These are phyloP conservation scores for Drosophila tanythrix DNA, from an alignment of 2,888 invertebrate species.

Conservation along the genomic window DNA sequence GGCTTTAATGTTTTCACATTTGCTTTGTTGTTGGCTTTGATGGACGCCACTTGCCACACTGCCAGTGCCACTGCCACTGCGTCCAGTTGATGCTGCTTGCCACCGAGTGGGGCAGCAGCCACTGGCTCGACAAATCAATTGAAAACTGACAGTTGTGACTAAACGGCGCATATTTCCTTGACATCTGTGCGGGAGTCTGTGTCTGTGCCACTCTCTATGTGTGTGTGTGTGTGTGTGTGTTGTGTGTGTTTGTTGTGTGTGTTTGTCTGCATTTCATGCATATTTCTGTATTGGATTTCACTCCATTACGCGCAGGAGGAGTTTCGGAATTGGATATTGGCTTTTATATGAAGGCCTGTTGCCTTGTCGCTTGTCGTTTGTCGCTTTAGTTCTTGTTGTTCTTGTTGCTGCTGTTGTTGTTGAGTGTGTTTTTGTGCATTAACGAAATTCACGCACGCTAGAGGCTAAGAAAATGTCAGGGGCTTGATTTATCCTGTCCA, in stretches of 20 bases:
- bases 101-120: constrained; percentile 4
- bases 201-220: constrained; percentile 15
- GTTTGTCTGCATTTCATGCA: constrained; percentile 67
- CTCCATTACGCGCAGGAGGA: constrained; percentile 73
- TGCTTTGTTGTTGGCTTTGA: constrained; percentile 81
- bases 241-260: constrained; percentile 21
- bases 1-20: constrained; percentile 81
- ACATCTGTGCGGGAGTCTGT: constrained; percentile 71
- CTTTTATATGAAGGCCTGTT: constrained; percentile 76
- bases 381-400: constrained; percentile 36
- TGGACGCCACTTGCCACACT: constrained; percentile 43
- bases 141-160: constrained; percentile 80
- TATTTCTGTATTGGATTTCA: constrained; percentile 82
- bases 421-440: constrained; percentile 57
- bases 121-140: constrained; percentile 76
- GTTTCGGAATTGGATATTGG: constrained; percentile 78
- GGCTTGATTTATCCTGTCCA: constrained; percentile 80
- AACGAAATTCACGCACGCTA: constrained; percentile 79
- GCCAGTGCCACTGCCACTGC: not conserved
- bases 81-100: not conserved
- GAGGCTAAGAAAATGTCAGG: constrained; percentile 71
- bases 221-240: constrained; percentile 19
- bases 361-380: constrained; percentile 45
- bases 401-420: constrained; percentile 37
- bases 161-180: constrained; percentile 80